A percentile compares a stretch with the other conserved stretches of the same genome.
These are phyloP conservation scores for Cisticola juncidis DNA, from an alignment of 2,113 vertebrate genomes.

Conservation along the genomic window DNA sequence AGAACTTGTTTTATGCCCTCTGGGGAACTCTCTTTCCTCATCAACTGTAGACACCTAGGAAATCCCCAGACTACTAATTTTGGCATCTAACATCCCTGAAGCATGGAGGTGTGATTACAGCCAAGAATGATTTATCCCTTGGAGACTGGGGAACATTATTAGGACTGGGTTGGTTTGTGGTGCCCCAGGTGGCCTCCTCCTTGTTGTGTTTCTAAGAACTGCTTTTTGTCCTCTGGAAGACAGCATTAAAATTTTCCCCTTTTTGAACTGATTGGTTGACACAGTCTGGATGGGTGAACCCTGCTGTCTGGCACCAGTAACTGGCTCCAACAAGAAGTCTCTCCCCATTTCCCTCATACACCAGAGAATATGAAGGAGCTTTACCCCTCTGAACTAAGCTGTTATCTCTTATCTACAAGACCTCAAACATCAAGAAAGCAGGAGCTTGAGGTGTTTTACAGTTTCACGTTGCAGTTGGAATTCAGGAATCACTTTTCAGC, in stretches of 20 bases:
- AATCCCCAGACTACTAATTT: not conserved
- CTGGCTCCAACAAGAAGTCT: not conserved
- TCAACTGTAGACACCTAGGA: not conserved
- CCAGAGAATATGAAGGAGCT: not conserved
- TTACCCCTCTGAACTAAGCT: not conserved
- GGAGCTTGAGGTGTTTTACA: not conserved
- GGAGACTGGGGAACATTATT: not conserved
- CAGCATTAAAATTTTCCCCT: not conserved
- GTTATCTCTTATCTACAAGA: not conserved
- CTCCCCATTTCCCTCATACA: not conserved
- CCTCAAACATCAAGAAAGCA: not conserved
- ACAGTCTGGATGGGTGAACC: not conserved
- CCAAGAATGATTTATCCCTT: not conserved
- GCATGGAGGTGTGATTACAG: not conserved
- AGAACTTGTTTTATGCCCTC: not conserved
- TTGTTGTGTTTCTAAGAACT: not conserved
- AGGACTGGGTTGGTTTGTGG: not conserved
- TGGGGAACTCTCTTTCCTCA: not conserved
- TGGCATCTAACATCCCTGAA: not conserved
- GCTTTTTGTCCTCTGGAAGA: not conserved
- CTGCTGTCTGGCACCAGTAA: not conserved
- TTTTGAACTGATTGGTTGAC: not conserved
- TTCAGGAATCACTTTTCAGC: not conserved
- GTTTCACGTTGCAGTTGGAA: not conserved
- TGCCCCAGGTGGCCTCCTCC: not conserved